Conservation (phyloP, 2,797 vertebrate genomes). For the Acipenser transmontanus region DNA sequence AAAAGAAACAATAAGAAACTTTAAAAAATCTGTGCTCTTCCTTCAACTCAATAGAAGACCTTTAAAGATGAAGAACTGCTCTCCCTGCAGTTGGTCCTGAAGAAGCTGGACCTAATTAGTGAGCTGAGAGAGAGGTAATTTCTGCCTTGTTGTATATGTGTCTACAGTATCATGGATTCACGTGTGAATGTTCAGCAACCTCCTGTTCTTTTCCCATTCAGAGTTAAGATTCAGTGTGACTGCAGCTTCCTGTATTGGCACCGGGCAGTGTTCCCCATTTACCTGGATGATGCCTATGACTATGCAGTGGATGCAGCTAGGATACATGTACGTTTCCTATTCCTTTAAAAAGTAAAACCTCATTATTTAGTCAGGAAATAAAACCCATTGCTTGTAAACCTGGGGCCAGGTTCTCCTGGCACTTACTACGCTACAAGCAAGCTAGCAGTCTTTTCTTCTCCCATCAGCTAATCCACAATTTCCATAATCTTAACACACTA, state of each 20-base stretch:
- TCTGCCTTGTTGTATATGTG: not conserved
- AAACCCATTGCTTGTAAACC: no score
- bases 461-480: no score
- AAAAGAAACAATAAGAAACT: no score
- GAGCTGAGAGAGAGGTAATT: conserved; percentile 83
- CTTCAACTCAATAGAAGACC: conserved; percentile 69
- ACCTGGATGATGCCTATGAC: conserved; percentile 93
- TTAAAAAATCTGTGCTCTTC: conserved; percentile 2
- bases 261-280: conserved; percentile 91
- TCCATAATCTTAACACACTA: no score
- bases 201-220: conserved; percentile 38
- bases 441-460: not conserved
- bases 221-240: conserved; percentile 83
- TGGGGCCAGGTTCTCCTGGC: not conserved
- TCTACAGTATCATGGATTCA: not conserved
- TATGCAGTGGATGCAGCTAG: conserved; percentile 89
- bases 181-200: not conserved
- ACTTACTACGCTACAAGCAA: not conserved
- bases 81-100: conserved; percentile 86
- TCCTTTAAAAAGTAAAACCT: no score
- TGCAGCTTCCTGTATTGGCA: conserved; percentile 98
- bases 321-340: conserved; percentile 72
- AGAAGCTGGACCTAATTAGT: conserved; percentile 92
- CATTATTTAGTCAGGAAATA: no score
- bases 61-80: conserved; percentile 94